A percentile compares a stretch with the other conserved stretches of the same genome.
Conservation (phyloP, 1,140 invertebrate genomes). For the Pachypsylla venusta region DNA sequence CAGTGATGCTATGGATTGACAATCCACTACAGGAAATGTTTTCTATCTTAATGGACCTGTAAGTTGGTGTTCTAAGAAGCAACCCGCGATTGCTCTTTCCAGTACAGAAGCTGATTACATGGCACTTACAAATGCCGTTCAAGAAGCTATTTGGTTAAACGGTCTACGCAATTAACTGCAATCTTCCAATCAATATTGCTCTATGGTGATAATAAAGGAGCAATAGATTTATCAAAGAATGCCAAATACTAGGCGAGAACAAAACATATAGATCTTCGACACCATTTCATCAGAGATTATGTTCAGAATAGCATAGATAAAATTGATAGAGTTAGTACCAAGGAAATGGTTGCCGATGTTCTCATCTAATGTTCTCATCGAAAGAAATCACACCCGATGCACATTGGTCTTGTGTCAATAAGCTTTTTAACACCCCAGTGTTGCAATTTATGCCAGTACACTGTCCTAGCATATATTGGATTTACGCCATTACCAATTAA, state of each 20-base stretch:
- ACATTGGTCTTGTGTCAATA: background rate
- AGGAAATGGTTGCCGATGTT: constrained; percentile 13
- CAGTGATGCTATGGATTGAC: constrained; percentile 21
- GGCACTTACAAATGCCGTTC: constrained; percentile 7
- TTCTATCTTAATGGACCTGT: constrained; percentile 23
- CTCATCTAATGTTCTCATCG: too few relatives aligned
- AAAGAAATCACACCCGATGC: constrained; percentile 5
- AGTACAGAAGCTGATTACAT: constrained; percentile 19
- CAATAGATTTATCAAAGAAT: constrained; percentile 30
- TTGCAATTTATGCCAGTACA: too few relatives aligned
- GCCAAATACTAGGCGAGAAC: constrained; percentile 26
- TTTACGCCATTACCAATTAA: too few relatives aligned
- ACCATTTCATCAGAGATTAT: constrained; percentile 25
- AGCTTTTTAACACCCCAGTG: background rate
- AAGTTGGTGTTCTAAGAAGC: constrained; percentile 22
- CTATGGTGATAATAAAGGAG: constrained; percentile 16
- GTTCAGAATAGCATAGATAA: background rate
- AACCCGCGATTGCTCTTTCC: constrained; percentile 11
- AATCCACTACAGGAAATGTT: constrained; percentile 27
- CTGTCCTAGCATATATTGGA: too few relatives aligned
- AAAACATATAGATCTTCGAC: constrained; percentile 29
- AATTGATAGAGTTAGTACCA: constrained; percentile 6
- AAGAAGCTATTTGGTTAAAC: constrained; percentile 15
- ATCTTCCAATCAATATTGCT: background rate
- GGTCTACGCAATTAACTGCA: constrained; percentile 8